Base-by-base conservation (phyloP, 2,113 vertebrate genomes). In the Chitala chitala region DNA sequence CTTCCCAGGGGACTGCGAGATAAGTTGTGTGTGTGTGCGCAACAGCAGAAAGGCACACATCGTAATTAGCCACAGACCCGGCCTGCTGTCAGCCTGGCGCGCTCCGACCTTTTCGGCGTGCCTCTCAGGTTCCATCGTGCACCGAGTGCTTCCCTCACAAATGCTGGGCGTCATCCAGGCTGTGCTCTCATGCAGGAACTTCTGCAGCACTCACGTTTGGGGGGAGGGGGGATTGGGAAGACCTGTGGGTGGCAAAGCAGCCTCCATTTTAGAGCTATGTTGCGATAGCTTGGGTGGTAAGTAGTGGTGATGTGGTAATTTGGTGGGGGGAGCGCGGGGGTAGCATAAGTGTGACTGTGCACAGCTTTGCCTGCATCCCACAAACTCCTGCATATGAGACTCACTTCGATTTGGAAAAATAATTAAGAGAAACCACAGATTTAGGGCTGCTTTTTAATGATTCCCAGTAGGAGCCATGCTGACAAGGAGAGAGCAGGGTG, bases 321-420 rank as follows among this genome's bases (percentile, higher is more conserved):
- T 51, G 40, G 36, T 36, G 40, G 38, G 9, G 1, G 24, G 1
- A 2, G 38, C 38, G 3, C n/a, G 53, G 38, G 70, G 7, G 38
- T 38, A 1, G 31, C 13, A 15, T 5, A 36, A n/a, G 36, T 26
- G n/a, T 20, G 55, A n/a, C 29, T 33, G 29, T 3, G 15, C 2
- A 38, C 20, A 13, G 29, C 44, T n/a, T 26, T 26, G 24, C 56
- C 10, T 15, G 44, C 26, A 76, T 80, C 77, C 72, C 71, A 64
- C 33, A 4, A n/a, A 2, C 20, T 22, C 69, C 33, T 20, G 10
- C 22, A 48, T 29, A 48, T 38, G 10, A 61, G 40, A 24, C 76
- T 73, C 66, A 77, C 17, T 74, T 38, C 53, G 75, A 76, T 81
- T 76, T 78, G 76, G 81, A 70, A 78, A 84, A 85, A 77, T 73